phyloP scores from a whole-genome alignment of 2,113 vertebrate genomes.

The Phalacrocorax brasilianus region DNA sequence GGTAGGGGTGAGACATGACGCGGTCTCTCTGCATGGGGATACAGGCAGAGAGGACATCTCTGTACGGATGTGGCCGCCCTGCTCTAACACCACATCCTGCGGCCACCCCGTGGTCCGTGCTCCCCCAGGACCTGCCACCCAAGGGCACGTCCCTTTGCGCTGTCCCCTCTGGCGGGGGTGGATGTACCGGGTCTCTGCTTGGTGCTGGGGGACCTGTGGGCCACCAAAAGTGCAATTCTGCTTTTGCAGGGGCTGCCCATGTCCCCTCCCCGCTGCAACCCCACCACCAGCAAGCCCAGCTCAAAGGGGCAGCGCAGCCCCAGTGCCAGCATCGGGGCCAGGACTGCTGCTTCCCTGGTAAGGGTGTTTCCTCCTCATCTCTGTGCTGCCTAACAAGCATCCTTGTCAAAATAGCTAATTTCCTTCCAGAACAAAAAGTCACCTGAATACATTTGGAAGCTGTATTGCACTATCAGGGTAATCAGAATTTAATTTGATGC shows the following conservation, averaged over 20 bases:
- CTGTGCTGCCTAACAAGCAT: slow-evolving; percentile 24
- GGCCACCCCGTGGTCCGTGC: accelerated
- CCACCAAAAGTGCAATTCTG: not conserved
- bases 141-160: not conserved
- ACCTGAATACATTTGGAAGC: slow-evolving; percentile 60
- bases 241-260: not conserved
- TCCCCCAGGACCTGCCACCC: not conserved
- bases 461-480: slow-evolving; percentile 31
- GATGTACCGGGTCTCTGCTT: not conserved
- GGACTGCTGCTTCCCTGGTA: not conserved
- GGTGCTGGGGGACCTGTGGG: not conserved
- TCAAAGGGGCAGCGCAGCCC: not conserved
- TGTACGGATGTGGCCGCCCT: not conserved
- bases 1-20: not conserved
- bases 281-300: not conserved
- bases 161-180: not conserved
- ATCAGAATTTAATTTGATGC: slow-evolving; percentile 70
- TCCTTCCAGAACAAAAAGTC: slow-evolving; percentile 59
- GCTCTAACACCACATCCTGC: accelerated
- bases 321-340: not conserved
- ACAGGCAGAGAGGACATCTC: accelerated
- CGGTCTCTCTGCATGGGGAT: not conserved
- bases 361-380: not conserved
- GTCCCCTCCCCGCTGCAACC: not conserved
- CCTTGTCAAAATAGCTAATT: slow-evolving; percentile 45